Evolutionary conservation across 2,888 invertebrate species (phyloP), one percentile per base, ranked within the genome.

Genomic region (Agrochola circellaris): DNA sequence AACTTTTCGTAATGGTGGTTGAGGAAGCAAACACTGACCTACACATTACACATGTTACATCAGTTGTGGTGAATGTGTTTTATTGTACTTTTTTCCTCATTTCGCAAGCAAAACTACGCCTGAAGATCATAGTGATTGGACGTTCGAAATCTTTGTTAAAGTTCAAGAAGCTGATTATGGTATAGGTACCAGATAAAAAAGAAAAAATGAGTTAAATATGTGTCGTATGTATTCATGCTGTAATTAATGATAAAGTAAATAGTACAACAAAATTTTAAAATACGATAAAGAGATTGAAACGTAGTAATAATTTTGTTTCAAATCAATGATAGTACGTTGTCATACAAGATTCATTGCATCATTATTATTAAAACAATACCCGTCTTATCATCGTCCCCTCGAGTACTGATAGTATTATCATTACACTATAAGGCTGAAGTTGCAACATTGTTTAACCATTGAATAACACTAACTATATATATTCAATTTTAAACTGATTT

Each of bases 291-390:
- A 67, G 62, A 30, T 56, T 56, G 38, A 30, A 83, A 77, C 13
- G 60, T 45, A 80, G 26, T 77, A 77, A 68, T 42, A 23, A 34
- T 79, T 34, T 58, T 64, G 60, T 77, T 78, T 80, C 48, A 54
- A 70, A 56, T 42, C 20, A 56, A 15, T 66, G 42, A 62, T 62
- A 42, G 45, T 71, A 74, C 61, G 45, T 26, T 65, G 56, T 66
- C 34, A 67, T 69, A 65, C 62, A 69, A 75, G 30, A 76, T 51
- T 30, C n/a, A 85, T 88, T 88, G 84, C 83, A 82, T 88, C 87
- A 88, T 79, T 79, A 72, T 83, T 84, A 85, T 84, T 87, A 62
- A 79, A 88, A 84, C 74, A 86, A 81, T 83, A 77, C 42, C 80
- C n/a, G 42, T 72, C 34, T 82, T 83, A 77, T 86, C 82, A 60